Evolutionary conservation across 1,140 invertebrate species (phyloP).

Genomic region (Cataglyphis hispanica): DNA sequence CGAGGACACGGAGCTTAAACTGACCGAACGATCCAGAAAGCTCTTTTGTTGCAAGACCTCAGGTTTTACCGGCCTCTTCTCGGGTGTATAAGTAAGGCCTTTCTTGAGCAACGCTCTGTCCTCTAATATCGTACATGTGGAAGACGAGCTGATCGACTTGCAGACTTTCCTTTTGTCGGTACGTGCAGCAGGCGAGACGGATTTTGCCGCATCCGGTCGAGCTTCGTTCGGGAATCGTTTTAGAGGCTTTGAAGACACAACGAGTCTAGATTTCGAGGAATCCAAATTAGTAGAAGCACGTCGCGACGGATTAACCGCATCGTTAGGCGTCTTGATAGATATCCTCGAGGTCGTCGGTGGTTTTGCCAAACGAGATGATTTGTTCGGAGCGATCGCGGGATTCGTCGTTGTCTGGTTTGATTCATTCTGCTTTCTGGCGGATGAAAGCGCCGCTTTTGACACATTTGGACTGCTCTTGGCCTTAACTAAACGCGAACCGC

Average conservation of each 20-base stretch:
- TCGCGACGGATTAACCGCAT: neutral
- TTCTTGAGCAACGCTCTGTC: constrained; percentile 83
- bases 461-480: constrained; percentile 83
- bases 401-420: neutral
- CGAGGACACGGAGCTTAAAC: constrained; percentile 78
- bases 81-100: constrained; percentile 76
- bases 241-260: neutral
- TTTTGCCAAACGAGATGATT: constrained; percentile 17
- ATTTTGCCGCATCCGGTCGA: constrained; percentile 39
- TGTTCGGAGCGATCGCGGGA: constrained; percentile 10
- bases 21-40: constrained; percentile 79
- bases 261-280: constrained; percentile 31
- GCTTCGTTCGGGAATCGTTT: constrained; percentile 29
- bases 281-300: constrained; percentile 1
- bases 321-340: constrained; percentile 17
- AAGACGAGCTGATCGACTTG: constrained; percentile 53
- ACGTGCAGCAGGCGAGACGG: neutral
- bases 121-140: constrained; percentile 84
- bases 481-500: constrained; percentile 75
- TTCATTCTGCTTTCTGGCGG: constrained; percentile 22
- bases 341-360: constrained; percentile 5
- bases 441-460: constrained; percentile 68
- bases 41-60: constrained; percentile 76
- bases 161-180: constrained; percentile 60
- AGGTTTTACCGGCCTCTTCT: constrained; percentile 77